These are phyloP conservation scores for Ataeniobius toweri DNA, from an alignment of 2,797 vertebrate genomes.

Conservation along the genomic window DNA sequence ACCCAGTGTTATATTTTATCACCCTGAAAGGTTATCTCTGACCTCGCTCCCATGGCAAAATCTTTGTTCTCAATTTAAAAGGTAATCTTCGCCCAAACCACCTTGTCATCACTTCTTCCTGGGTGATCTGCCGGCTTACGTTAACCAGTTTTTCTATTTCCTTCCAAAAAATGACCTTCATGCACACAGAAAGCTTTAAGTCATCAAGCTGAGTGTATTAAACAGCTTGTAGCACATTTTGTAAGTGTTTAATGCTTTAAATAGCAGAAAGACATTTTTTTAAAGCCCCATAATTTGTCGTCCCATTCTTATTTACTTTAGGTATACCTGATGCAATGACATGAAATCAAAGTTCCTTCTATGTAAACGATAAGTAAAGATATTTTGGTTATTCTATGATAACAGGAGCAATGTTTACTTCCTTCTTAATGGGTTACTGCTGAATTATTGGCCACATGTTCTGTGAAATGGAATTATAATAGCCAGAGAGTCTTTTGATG, in stretches of 20 bases:
- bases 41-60: too few species aligned
- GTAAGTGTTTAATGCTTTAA: slow-evolving; percentile 6
- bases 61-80: too few species aligned
- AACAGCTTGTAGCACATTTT: slow-evolving; percentile 24
- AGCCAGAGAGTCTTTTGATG: slow-evolving; percentile 27
- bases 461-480: slow-evolving; percentile 9
- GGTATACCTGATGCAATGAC: too few species aligned
- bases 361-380: slow-evolving; percentile 18
- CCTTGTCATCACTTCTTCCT: too few species aligned
- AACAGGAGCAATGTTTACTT: slow-evolving; percentile 22
- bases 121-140: too few species aligned
- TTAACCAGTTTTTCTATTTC: too few species aligned
- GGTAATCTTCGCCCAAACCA: too few species aligned
- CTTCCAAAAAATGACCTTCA: background rate
- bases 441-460: slow-evolving; percentile 17
- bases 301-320: too few species aligned
- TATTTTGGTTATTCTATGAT: slow-evolving; percentile 23
- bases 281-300: too few species aligned
- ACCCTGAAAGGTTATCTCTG: too few species aligned
- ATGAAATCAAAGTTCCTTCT: too few species aligned
- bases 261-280: too few species aligned
- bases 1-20: background rate
- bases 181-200: background rate
- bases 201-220: slow-evolving; percentile 4
- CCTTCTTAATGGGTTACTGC: slow-evolving; percentile 17